Evolutionary conservation across 1,140 invertebrate genomes (phyloP), one percentile per base, ranked within the genome.

Genomic region (Drosophila mojavensis): DNA sequence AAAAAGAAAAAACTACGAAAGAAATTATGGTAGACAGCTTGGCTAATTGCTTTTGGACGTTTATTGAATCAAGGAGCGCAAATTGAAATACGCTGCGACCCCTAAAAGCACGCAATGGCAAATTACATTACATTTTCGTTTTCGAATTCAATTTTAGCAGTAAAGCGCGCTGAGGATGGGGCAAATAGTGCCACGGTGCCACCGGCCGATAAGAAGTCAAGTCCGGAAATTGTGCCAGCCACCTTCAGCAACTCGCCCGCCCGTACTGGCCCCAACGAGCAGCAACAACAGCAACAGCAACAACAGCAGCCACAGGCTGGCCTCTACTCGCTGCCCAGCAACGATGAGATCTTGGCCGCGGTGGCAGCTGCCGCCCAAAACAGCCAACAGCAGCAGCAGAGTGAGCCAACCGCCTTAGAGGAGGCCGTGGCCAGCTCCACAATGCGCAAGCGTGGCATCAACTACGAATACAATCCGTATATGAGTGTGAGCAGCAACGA

Each of bases 151-250:
- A 39, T 39, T 39, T 39, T 10, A 39, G 11, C 62, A 88, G 83
- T 58, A 3, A 89, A 88, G 67, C 79, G 77, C 4, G 56, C 53
- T 24, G 77, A 71, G 33, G 79, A 75, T 13, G 41, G 30, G 15
- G 30, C 53, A 13, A 45, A 43, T 43, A 60, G 33, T 47, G 51
- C 47, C 47, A 51, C 36, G 0, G 84, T 66, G 55, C 73, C 84
- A 30, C 55, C 73, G 36, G 83, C 83, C 26, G 76, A 91, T 62
- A 91, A 91, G 41, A 91, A 91, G 80, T 91, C 90, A 54, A 91
- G 90, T 79, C 90, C 90, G 74, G 90, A 91, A 91, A 88, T 91
- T 81, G 83, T 91, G 45, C 91, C 91, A 9, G 75, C 91, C 41
- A 78, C 91, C 43, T 91, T 84, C 43, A 90, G 81, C 55, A 91